A percentile compares a stretch with the other conserved stretches of the same genome.
These are phyloP conservation scores for Papilio glaucus DNA, from an alignment of 1,140 invertebrate species.

Conservation along the genomic window DNA sequence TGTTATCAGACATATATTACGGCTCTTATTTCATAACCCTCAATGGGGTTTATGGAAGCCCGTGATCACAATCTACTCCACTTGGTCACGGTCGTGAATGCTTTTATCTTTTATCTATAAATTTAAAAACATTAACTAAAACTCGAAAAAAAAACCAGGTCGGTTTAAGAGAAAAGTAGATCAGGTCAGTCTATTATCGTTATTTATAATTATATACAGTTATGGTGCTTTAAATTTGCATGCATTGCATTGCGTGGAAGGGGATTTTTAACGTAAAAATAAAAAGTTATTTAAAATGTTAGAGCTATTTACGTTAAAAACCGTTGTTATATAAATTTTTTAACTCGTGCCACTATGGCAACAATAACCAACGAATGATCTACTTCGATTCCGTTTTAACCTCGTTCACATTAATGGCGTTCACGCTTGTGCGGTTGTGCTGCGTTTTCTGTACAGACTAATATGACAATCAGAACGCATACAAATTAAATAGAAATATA, in stretches of 20 bases:
- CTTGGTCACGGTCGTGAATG: background rate
- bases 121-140: slow-evolving; percentile 9
- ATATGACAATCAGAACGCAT: too few relatives aligned
- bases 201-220: background rate
- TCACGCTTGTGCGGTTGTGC: background rate
- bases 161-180: slow-evolving; percentile 2
- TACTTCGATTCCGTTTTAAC: background rate
- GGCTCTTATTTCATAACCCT: too few relatives aligned
- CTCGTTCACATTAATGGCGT: background rate
- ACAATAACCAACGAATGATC: slow-evolving; percentile 15
- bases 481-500: too few relatives aligned
- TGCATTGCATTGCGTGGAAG: slow-evolving; percentile 7
- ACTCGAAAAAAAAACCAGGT: slow-evolving; percentile 5
- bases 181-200: slow-evolving; percentile 14
- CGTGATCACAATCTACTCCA: slow-evolving; percentile 16
- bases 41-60: background rate
- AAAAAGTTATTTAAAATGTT: background rate
- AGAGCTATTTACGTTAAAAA: background rate
- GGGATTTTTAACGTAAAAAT: background rate
- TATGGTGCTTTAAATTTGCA: slow-evolving; percentile 14
- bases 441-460: background rate
- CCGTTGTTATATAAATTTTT: background rate
- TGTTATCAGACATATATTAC: too few relatives aligned
- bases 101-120: slow-evolving; percentile 1
- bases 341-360: background rate